Percentiles rank a stretch among this genome's conserved stretches.
These are phyloP conservation scores for Burhinus oedicnemus DNA, from an alignment of 2,113 vertebrate species.

Conservation along the genomic window DNA sequence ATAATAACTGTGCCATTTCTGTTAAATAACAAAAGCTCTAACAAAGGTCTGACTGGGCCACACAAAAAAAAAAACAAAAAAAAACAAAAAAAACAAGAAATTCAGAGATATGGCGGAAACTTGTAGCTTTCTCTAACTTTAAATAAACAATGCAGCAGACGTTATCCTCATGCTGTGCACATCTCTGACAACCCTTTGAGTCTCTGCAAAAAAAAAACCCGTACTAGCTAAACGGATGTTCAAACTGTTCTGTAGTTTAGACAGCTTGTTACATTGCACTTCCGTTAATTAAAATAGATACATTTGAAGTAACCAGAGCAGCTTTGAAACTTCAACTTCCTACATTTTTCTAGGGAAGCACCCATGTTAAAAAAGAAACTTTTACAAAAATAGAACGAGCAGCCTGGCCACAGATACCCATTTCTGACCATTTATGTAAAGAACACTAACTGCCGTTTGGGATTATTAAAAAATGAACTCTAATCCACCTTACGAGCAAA, in stretches of 20 bases:
- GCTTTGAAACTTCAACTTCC: background rate
- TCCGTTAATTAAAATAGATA: background rate
- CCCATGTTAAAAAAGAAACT: background rate
- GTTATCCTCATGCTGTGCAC: background rate
- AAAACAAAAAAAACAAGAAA: background rate
- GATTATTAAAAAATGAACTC: background rate
- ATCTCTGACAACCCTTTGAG: background rate
- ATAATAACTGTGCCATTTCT: background rate
- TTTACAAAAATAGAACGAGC: background rate
- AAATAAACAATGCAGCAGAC: fast-evolving
- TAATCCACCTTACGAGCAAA: background rate
- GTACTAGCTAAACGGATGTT: background rate
- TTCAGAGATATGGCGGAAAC: background rate
- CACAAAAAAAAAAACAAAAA: background rate
- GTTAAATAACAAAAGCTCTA: background rate
- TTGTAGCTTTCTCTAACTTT: background rate
- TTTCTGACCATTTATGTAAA: background rate
- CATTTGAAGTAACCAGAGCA: background rate
- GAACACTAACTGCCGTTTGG: fast-evolving
- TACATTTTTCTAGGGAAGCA: background rate
- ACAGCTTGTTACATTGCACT: background rate
- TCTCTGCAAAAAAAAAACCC: background rate
- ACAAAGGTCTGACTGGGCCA: background rate
- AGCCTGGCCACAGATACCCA: background rate
- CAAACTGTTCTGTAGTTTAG: background rate